Evolutionary conservation across 2,113 vertebrate species (phyloP).

Genomic region (Ascaphus truei): DNA sequence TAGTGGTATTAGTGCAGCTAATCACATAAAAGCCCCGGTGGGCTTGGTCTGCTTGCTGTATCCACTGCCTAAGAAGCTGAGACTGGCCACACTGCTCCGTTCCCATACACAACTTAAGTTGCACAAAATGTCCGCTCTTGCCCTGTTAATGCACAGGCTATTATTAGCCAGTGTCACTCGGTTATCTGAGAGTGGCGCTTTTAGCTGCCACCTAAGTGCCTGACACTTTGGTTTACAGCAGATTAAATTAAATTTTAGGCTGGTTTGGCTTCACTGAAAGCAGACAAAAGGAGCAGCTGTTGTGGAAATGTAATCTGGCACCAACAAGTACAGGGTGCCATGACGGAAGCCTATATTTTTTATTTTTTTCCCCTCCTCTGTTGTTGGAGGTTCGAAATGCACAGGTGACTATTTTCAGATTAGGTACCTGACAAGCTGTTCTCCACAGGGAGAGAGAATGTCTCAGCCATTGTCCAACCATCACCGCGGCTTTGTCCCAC

Average conservation of each 20-base stretch:
- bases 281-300: constrained; percentile 85
- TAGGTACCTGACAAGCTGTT: constrained; percentile 6
- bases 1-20: constrained; percentile 57
- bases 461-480: neutral
- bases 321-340: constrained; percentile 43
- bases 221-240: constrained; percentile 80
- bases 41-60: constrained; percentile 27
- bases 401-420: constrained; percentile 22
- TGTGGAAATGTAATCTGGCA: constrained; percentile 75
- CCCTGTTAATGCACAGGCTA: constrained; percentile 58
- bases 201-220: constrained; percentile 80
- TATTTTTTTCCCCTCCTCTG: rapidly evolving
- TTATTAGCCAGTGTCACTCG: constrained; percentile 83
- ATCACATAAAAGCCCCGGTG: constrained; percentile 55
- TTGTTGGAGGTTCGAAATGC: neutral
- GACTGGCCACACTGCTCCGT: constrained; percentile 46
- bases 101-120: constrained; percentile 66
- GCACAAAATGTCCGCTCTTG: constrained; percentile 73
- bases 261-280: constrained; percentile 73
- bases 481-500: rapidly evolving
- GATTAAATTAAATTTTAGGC: constrained; percentile 93
- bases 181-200: constrained; percentile 82
- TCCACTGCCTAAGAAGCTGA: constrained; percentile 48
- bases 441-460: neutral
- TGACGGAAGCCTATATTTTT: constrained; percentile 9